phyloP scores from a whole-genome alignment of 2,797 vertebrate species.

The Rhinella marina region DNA sequence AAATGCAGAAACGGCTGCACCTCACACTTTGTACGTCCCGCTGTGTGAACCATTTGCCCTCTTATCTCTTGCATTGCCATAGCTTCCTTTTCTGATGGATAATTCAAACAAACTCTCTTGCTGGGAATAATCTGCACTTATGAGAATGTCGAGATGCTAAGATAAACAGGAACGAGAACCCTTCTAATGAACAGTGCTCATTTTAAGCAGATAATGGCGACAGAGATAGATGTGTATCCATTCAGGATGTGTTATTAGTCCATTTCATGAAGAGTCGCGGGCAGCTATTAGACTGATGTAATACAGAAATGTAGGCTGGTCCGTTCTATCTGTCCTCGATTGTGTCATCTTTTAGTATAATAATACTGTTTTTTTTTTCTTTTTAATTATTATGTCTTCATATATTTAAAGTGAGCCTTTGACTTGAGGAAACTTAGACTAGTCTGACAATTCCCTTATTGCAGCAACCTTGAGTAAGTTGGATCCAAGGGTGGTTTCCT shows the following conservation, averaged over 20 bases:
- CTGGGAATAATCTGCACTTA: background rate
- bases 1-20: no score
- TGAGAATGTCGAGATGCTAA: background rate
- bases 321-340: background rate
- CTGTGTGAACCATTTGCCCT: background rate
- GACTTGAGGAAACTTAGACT: no score
- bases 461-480: no score
- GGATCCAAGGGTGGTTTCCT: no score
- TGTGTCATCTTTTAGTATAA: background rate
- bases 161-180: background rate
- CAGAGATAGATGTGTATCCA: background rate
- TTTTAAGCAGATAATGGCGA: background rate
- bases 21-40: no score
- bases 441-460: no score
- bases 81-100: background rate
- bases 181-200: background rate
- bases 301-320: background rate
- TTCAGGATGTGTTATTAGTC: background rate
- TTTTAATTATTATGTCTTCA: no score
- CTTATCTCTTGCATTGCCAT: background rate
- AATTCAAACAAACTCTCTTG: background rate
- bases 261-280: background rate
- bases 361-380: background rate
- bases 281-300: background rate
- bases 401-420: no score